Evolutionary conservation across 2,113 vertebrate genomes (phyloP), one percentile per base, ranked within the genome.

Genomic region (Pseudorasbora parva): DNA sequence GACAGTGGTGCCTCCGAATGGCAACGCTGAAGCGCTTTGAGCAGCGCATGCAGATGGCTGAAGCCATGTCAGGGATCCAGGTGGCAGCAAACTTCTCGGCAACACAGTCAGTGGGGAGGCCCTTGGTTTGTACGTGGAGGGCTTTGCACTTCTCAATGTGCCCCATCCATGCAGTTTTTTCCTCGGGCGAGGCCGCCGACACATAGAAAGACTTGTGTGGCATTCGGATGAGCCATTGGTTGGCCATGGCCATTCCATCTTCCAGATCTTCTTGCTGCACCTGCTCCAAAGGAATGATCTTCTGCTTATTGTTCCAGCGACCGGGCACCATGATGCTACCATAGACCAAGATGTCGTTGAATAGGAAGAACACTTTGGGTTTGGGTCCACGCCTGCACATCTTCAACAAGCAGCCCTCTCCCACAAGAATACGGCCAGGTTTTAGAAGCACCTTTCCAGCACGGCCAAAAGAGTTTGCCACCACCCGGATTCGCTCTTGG

Each of bases 41-140:
- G 92, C 97, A 98, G 88, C 97, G 96, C 97, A 98, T 98, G 92
- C 97, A 99, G 89, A 96, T 93, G 79, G 95, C 94, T 0, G 97
- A 95, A 2, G 95, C 95, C 37, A 85, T 90, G 91, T 98, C 95
- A 0, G 97, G 97, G 87, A 98, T 94, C 97, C 97, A 98, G 25
- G 94, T 92, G 0, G 94, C 93, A 0, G 97, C 97, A 0, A 95
- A 96, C 83, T 88, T 90, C 10, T 84, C 77, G 0, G 12, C 92
- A 89, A 11, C 1, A 0, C 51, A 71, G 87, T 79, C 78, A 86
- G 45, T 90, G 89, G 0, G 86, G 89, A 71, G 71, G 17, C 80
- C 80, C 23, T 84, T 72, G 69, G 87, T 90, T 2, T 49, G 88
- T 87, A 96, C 86, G 81, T 94, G 91, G 56, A 92, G 91, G 82